Conservation (phyloP, 1,140 invertebrate species). For the Pseudomyrmex sp. region DNA sequence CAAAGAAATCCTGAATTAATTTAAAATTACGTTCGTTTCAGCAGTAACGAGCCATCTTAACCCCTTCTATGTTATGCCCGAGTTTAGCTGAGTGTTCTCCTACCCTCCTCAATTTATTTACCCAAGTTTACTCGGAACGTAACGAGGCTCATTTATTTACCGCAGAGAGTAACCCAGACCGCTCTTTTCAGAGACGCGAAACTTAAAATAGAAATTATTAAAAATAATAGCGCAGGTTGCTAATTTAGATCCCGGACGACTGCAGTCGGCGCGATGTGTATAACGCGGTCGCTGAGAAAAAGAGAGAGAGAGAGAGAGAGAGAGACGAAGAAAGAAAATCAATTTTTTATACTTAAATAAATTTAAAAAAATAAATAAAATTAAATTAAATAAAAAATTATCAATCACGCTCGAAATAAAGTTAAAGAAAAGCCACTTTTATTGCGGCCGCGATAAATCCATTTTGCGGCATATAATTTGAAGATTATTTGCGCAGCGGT, state of each 20-base stretch:
- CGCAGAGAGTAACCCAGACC: slow-evolving; percentile 38
- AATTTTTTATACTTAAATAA: slow-evolving; percentile 2
- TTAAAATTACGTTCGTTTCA: slow-evolving; percentile 62
- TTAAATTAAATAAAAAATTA: neutral
- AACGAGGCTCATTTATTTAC: slow-evolving; percentile 61
- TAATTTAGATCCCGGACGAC: neutral
- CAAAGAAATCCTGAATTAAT: slow-evolving; percentile 58
- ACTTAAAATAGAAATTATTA: slow-evolving; percentile 50
- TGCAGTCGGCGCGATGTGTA: neutral
- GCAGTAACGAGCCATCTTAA: slow-evolving; percentile 60
- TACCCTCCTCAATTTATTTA: slow-evolving; percentile 57
- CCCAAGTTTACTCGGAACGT: slow-evolving; percentile 54
- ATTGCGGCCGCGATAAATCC: neutral
- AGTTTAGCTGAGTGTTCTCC: slow-evolving; percentile 54
- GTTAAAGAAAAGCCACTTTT: neutral
- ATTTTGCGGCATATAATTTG: neutral
- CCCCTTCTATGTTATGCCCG: slow-evolving; percentile 55
- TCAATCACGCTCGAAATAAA: neutral
- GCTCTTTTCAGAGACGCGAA: slow-evolving; percentile 46
- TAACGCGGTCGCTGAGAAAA: neutral
- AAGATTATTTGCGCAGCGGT: slow-evolving; percentile 11
- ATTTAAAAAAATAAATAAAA: neutral
- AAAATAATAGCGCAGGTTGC: slow-evolving; percentile 39
- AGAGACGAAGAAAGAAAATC: neutral
- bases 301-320: too few relatives aligned